Evolutionary conservation across 1,140 invertebrate genomes (phyloP).

Genomic region (Camponotus vicinus): DNA sequence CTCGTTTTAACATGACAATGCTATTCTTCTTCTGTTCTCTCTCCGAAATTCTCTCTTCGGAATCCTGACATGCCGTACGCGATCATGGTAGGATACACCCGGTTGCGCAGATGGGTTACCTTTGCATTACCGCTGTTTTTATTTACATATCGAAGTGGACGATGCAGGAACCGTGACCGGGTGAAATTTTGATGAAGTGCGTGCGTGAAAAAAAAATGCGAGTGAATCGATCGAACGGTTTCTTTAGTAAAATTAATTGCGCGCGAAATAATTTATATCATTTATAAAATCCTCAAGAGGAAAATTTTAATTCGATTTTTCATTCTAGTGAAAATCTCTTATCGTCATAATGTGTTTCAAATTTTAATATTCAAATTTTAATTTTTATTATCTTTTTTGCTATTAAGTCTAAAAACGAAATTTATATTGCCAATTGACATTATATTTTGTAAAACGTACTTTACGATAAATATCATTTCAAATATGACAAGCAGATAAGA

Average conservation of each 20-base stretch:
- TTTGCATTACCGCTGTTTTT: constrained; percentile 49
- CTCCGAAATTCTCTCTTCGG: background rate
- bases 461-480: background rate
- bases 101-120: constrained; percentile 71
- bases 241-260: background rate
- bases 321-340: background rate
- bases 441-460: background rate
- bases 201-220: constrained; percentile 17
- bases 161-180: background rate
- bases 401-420: background rate
- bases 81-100: constrained; percentile 73
- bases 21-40: background rate
- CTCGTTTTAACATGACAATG: background rate
- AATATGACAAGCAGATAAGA: background rate
- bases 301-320: background rate
- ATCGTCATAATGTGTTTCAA: background rate
- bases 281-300: background rate
- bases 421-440: background rate
- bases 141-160: constrained; percentile 68
- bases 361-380: background rate
- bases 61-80: constrained; percentile 34
- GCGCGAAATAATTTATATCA: background rate
- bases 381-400: background rate
- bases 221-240: constrained; percentile 27
- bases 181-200: constrained; percentile 47